phyloP scores from a whole-genome alignment of 2,888 invertebrate species.

The Dione vanillae region DNA sequence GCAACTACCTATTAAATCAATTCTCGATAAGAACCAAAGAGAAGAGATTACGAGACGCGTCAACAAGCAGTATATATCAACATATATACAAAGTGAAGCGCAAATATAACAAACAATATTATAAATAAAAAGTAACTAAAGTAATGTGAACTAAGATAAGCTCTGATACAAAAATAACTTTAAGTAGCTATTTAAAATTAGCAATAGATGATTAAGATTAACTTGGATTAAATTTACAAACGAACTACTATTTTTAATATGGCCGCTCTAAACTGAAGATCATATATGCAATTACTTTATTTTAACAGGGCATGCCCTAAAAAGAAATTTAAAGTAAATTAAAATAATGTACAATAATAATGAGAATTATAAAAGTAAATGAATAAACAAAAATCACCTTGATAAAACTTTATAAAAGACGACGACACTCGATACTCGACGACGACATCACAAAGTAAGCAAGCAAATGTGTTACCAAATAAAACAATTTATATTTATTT shows the following conservation, averaged over 20 bases:
- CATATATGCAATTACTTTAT: constrained; percentile 10
- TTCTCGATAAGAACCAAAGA: constrained; percentile 47
- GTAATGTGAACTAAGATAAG: constrained; percentile 5
- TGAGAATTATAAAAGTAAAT: constrained; percentile 26
- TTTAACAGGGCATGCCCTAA: not conserved
- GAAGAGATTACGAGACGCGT: constrained; percentile 71
- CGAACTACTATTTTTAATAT: constrained; percentile 71
- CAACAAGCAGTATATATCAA: constrained; percentile 64
- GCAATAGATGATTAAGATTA: constrained; percentile 63
- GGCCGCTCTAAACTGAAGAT: constrained; percentile 64
- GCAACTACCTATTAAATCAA: constrained; percentile 46
- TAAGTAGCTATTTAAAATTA: constrained; percentile 37
- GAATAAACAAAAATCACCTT: constrained; percentile 66
- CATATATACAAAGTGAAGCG: constrained; percentile 32
- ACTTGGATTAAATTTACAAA: constrained; percentile 63
- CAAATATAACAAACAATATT: constrained; percentile 21
- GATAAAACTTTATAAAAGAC: constrained; percentile 82
- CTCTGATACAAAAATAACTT: not conserved
- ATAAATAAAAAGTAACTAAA: constrained; percentile 32
- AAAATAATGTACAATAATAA: constrained; percentile 7
- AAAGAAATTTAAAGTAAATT: not conserved
- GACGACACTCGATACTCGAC: constrained; percentile 80
- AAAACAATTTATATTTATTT: constrained; percentile 5
- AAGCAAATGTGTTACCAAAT: constrained; percentile 39
- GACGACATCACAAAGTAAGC: constrained; percentile 77